phyloP scores from a whole-genome alignment of 1,140 invertebrate genomes.

The Stegodyphus mimosarum region DNA sequence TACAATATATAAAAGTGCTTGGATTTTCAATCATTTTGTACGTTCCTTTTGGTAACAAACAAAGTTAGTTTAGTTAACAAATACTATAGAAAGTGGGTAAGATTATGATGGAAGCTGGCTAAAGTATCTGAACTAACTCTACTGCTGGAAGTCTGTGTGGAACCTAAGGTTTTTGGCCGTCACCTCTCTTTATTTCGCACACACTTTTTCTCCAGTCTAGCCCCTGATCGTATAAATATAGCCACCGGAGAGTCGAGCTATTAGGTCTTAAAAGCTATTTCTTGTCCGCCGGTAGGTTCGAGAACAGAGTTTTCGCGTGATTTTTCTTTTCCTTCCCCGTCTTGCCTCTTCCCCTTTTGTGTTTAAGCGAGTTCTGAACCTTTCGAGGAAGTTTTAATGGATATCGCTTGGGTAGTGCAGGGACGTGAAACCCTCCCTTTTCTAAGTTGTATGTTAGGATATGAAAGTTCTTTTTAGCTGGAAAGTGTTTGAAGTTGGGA shows the following conservation, averaged over 20 bases:
- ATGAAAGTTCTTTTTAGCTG: slow-evolving; percentile 9
- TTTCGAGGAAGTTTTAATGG: slow-evolving; percentile 51
- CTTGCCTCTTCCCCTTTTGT: neutral
- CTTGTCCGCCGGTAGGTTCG: slow-evolving; percentile 44
- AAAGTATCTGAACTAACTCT: too few species aligned
- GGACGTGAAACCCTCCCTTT: neutral
- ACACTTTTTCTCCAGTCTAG: neutral
- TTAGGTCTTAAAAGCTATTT: slow-evolving; percentile 60
- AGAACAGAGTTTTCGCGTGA: slow-evolving; percentile 34
- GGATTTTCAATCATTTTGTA: too few species aligned
- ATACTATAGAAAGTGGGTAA: too few species aligned
- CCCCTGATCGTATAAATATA: slow-evolving; percentile 44
- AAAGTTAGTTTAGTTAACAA: too few species aligned
- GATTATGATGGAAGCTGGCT: too few species aligned
- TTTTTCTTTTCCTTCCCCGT: slow-evolving; percentile 29
- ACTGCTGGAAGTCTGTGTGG: too few species aligned
- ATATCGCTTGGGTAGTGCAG: neutral
- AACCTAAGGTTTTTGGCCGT: too few species aligned
- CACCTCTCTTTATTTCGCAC: too few species aligned
- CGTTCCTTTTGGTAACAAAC: too few species aligned
- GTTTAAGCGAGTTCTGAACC: neutral
- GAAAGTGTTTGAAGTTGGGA: slow-evolving; percentile 10
- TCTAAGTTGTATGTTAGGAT: neutral
- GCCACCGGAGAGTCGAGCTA: slow-evolving; percentile 43
- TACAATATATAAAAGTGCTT: too few species aligned